These are phyloP conservation scores for Eubucco bourcierii DNA, from an alignment of 2,113 vertebrate genomes.

Conservation along the genomic window DNA sequence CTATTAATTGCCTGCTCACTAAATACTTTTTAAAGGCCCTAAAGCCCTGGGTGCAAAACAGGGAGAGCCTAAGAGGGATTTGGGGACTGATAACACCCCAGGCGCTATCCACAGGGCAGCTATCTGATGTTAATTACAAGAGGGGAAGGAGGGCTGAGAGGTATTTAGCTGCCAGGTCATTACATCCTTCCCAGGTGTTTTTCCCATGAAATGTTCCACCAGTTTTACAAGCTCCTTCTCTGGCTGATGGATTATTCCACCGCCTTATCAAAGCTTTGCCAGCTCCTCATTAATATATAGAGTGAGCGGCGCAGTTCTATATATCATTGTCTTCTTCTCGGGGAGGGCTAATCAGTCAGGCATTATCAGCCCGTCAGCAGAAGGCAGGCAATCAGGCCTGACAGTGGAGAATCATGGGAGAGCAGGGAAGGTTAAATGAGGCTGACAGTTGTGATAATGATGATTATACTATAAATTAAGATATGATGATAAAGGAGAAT, in stretches of 20 bases:
- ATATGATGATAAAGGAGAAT: constrained; percentile 91
- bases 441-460: constrained; percentile 94
- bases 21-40: constrained; percentile 68
- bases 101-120: constrained; percentile 47
- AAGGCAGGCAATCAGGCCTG: constrained; percentile 91
- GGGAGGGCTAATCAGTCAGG: constrained; percentile 91
- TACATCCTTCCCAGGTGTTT: constrained; percentile 81
- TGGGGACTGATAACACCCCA: constrained; percentile 67
- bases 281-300: constrained; percentile 94
- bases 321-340: constrained; percentile 91
- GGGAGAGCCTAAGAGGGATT: constrained; percentile 63
- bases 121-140: constrained; percentile 81
- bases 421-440: constrained; percentile 91
- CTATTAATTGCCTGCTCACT: constrained; percentile 82
- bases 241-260: constrained; percentile 85
- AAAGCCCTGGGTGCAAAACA: constrained; percentile 49
- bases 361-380: constrained; percentile 92
- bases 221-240: constrained; percentile 79
- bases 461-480: constrained; percentile 95
- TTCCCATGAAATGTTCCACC: constrained; percentile 75
- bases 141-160: constrained; percentile 70
- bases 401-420: constrained; percentile 88
- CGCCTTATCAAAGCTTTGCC: constrained; percentile 91
- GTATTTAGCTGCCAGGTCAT: constrained; percentile 77
- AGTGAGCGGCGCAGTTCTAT: constrained; percentile 80